Evolutionary conservation across 2,888 invertebrate species (phyloP).

Genomic region (Pseudococcus longispinus): DNA sequence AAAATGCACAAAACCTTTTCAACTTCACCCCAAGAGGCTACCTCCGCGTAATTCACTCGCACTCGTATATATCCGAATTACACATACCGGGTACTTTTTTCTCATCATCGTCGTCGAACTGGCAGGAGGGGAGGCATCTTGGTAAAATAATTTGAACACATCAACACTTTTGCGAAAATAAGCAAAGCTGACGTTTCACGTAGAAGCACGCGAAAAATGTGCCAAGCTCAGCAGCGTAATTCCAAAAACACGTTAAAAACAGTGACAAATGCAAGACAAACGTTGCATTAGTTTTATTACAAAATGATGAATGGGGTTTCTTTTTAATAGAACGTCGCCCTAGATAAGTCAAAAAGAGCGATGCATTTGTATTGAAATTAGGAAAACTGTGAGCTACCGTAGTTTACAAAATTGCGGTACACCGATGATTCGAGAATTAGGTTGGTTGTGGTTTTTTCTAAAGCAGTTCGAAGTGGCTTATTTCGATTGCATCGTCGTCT

Average conservation of each 20-base stretch:
- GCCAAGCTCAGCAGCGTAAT: conserved; percentile 37
- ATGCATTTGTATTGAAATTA: conserved; percentile 30
- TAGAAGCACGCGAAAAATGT: conserved; percentile 12
- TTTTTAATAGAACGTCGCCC: conserved; percentile 35
- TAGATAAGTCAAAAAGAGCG: conserved; percentile 39
- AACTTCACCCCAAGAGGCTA: too few species aligned
- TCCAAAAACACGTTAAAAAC: conserved; percentile 22
- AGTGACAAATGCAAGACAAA: conserved; percentile 30
- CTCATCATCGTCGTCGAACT: neutral
- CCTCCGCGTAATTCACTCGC: too few species aligned
- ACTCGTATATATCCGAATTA: neutral
- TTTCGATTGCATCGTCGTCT: neutral
- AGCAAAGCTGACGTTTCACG: conserved; percentile 36
- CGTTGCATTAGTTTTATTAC: conserved; percentile 42
- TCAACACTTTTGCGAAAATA: conserved; percentile 8
- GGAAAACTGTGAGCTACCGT: neutral
- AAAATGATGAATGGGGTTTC: conserved; percentile 42
- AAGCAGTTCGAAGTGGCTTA: neutral
- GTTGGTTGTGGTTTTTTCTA: neutral
- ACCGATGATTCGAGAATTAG: neutral
- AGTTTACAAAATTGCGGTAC: neutral
- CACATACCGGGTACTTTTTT: neutral
- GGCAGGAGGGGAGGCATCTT: neutral
- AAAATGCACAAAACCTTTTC: too few species aligned
- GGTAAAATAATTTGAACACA: conserved; percentile 17